Percentiles rank a stretch among this genome's conserved stretches.
Conservation (phyloP, 2,113 vertebrate species). For the Callipepla californica region DNA sequence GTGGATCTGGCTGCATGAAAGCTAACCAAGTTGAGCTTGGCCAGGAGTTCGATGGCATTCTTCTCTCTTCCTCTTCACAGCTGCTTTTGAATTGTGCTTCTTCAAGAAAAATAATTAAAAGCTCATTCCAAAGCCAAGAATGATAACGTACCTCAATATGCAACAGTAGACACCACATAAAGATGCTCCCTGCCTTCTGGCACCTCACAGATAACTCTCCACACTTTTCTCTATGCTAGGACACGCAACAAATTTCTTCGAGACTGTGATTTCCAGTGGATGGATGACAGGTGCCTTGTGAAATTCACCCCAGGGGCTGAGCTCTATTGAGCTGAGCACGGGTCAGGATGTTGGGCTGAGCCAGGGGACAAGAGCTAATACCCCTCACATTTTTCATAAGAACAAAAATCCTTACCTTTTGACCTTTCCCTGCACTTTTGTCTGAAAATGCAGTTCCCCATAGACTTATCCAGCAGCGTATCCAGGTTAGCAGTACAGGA, state of each 20-base stretch:
- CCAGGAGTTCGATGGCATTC: not conserved
- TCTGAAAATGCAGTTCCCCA: constrained; percentile 39
- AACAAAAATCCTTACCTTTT: constrained; percentile 25
- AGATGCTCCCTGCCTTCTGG: not conserved
- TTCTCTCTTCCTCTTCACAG: not conserved
- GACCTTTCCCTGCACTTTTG: constrained; percentile 41
- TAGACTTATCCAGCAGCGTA: not conserved
- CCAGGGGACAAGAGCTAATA: not conserved
- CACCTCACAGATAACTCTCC: not conserved
- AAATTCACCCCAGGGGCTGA: not conserved
- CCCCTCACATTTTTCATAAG: not conserved
- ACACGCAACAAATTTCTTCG: not conserved
- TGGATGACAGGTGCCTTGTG: not conserved
- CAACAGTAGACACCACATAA: not conserved
- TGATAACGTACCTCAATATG: accelerated
- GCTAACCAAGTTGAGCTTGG: not conserved
- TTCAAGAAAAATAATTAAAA: not conserved
- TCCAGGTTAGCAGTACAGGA: not conserved
- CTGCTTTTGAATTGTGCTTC: not conserved
- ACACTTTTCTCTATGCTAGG: not conserved
- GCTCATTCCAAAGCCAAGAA: not conserved
- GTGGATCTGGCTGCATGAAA: not conserved
- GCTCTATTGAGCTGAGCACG: not conserved
- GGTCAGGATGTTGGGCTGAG: not conserved
- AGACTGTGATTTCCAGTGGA: not conserved